phyloP scores from a whole-genome alignment of 1,140 invertebrate species.

The Armadillidium nasatum region DNA sequence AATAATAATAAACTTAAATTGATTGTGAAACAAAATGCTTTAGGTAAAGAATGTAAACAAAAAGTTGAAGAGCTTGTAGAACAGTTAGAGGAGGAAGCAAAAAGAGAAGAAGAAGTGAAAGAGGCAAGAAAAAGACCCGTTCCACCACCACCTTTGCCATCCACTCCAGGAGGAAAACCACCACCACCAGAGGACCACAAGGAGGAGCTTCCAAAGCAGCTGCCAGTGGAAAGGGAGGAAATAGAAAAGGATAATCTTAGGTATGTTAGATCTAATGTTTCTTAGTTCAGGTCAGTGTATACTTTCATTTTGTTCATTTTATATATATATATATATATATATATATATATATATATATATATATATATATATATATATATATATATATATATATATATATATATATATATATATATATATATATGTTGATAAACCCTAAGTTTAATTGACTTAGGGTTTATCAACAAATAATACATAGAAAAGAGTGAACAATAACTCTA shows the following conservation, averaged over 20 bases:
- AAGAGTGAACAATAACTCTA: no score
- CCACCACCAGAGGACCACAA: background rate
- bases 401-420: no score
- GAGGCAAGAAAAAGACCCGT: conserved; percentile 42
- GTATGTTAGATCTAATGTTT: conserved; percentile 25
- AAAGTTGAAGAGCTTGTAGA: conserved; percentile 43
- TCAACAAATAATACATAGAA: no score
- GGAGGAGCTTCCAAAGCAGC: background rate
- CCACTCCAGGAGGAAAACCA: conserved; percentile 29
- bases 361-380: background rate
- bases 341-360: conserved; percentile 20
- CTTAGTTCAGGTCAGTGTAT: background rate
- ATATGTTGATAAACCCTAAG: no score
- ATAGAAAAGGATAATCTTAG: conserved; percentile 32
- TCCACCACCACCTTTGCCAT: conserved; percentile 28
- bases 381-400: background rate
- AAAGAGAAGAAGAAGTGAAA: conserved; percentile 42
- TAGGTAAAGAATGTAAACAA: conserved; percentile 55
- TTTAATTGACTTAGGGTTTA: no score
- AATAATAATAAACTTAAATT: no score
- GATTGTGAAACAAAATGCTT: no score
- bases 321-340: background rate
- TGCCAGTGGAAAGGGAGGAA: conserved; percentile 19
- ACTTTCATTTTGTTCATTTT: background rate
- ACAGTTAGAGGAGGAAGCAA: conserved; percentile 45